Evolutionary conservation across 1,140 invertebrate genomes (phyloP), one percentile per base, ranked within the genome.

Genomic region (Chrysoperla carnea): DNA sequence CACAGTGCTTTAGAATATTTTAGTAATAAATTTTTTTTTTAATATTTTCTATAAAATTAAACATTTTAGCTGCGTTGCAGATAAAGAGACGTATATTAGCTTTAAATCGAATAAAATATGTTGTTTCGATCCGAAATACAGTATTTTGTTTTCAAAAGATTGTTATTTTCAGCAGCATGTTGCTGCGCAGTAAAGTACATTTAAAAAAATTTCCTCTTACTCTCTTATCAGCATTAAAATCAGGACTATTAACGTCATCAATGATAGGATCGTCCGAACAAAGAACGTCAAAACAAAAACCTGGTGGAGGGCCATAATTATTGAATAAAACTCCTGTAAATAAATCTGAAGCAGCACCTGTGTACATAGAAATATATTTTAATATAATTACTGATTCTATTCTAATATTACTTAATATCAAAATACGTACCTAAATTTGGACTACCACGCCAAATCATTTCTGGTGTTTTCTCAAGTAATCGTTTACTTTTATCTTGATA

Each of bases 271-370:
- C 80, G 60, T 93, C 88, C 1, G 55, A 48, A 54, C 90, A 93
- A 1, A 81, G 60, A 1, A 83, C 63, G 57, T 95, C 90, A 56
- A 91, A 96, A 55, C 89, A 93, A 61, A 89, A 94, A 0, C 85
- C 87, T 6, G 73, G 67, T 1, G 89, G 90, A 11, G 88, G 78
- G 1, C 68, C 68, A 56, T 94, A 94, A 2, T 68, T 75, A 49
- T 88, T 87, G 56, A 72, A 85, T 6, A 87, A 55, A 1, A 76
- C 67, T 0, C 76, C 70, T 0, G 82, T 84, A 40, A 86, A 86
- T 6, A 86, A 58, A 48, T 81, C 62, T 0, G 72, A 67, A 1
- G 61, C 51, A 11, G 62, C 53, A 7, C 72, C 74, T 75, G 49
- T 8, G 60, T 61, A 40, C 2, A 23, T 23, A 23, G 2, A 2